Evolutionary conservation across 2,888 invertebrate species (phyloP), one percentile per base, ranked within the genome.

Genomic region (Heterodera filipjevi): DNA sequence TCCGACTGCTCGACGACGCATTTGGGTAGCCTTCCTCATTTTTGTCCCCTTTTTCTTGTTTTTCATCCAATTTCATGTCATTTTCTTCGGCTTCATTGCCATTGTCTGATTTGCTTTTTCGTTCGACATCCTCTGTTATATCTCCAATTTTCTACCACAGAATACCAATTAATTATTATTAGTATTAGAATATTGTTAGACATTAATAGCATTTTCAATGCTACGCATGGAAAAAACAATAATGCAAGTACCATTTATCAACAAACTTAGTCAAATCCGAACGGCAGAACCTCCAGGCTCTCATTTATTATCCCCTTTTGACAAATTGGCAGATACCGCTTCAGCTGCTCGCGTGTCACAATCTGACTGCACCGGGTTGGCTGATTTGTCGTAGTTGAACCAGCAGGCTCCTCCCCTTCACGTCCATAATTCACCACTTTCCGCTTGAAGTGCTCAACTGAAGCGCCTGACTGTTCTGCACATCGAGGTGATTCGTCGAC

Each of bases 401-500:
- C 32, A 0, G 68, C 32, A 33, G 68, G 68, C 16, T 22, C 6
- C 33, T 68, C 68, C 6, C 8, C 30, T 19, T 16, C 8, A 10
- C 6, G 19, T 5, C 68, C 68, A 12, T 68, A 68, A 22, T 68
- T 68, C 22, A 68, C 16, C 32, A 68, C 68, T 68, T 68, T 68
- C 3, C 14, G 68, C 19, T 33, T 32, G n/a, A 72, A 72, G 19
- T 35, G 32, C 16, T 72, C 72, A 30, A 72, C 16, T 72, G 72
- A 22, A 72, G 6, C 32, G 46, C 72, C 19, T 72, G n/a, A 16
- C 44, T 44, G 44, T 72, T 72, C 19, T 16, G 22, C 8, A 49
- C 72, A 30, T 72, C 72, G 0, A 72, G 3, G 72, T 72, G 6
- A 72, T 72, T 3, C 72, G 46, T 0, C 72, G 27, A 3, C 44